Evolutionary conservation across 2,888 invertebrate genomes (phyloP), one percentile per base, ranked within the genome.

Genomic region (Epiblema foenella): DNA sequence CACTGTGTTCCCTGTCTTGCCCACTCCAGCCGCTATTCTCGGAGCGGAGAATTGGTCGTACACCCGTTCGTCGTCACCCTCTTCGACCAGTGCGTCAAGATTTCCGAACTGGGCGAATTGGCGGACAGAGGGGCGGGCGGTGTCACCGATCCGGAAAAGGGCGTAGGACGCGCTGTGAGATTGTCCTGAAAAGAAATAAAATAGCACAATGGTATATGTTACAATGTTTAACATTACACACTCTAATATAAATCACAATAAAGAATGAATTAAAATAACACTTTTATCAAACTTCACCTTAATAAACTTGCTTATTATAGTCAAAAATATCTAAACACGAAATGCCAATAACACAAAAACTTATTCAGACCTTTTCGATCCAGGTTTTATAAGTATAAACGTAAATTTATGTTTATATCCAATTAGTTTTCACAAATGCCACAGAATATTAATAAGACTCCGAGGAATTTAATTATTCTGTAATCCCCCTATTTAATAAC

Each of bases 61-160:
- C 58, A 98, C 95, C 77, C 95, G 96, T 0, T 96, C 96, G 75
- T 96, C 96, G 73, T 89, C 90, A 0, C 94, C 95, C 81, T 94
- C 94, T 68, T 93, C 92, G 78, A 98, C 97, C 78, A 98, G 91
- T 66, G 95, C 93, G 78, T 97, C 96, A 10, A 96, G 94, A 78
- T 95, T 95, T n/a, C 98, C 98, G 37, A 95, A 96, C 87, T 98
- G 98, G 0, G 97, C 95, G 89, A 98, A 98, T 76, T 95, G 94
- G 78, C 96, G 96, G n/a, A 98, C 95, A 0, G 97, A 96, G 18
- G 94, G 88, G 39, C 95, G 95, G 1, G 98, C 96, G 62, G 95
- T 94, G 76, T 96, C 95, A 0, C 97, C 98, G 72, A 97, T 91
- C 56, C 95, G 95, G 93, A 97, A 98, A 62, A 98, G 94, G 15